These are phyloP conservation scores for Gryllus bimaculatus DNA, from an alignment of 1,140 invertebrate genomes.

Conservation along the genomic window DNA sequence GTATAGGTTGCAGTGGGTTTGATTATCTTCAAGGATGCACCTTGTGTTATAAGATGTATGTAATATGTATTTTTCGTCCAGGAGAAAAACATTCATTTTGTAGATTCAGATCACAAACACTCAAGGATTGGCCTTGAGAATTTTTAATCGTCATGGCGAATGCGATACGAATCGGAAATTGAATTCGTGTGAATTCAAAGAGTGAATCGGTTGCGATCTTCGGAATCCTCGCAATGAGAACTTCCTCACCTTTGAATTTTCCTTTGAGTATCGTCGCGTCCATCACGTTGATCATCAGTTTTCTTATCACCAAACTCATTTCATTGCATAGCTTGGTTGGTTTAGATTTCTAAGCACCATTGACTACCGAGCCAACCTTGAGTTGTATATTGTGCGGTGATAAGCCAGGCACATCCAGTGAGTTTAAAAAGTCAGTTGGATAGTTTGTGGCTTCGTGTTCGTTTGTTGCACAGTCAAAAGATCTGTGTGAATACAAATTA, in stretches of 20 bases:
- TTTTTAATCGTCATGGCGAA: slow-evolving; percentile 49
- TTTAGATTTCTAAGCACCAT: slow-evolving; percentile 37
- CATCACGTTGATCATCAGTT: slow-evolving; percentile 32
- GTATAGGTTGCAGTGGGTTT: too few relatives aligned
- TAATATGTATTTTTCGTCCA: too few relatives aligned
- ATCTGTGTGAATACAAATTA: slow-evolving; percentile 26
- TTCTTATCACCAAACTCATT: slow-evolving; percentile 34
- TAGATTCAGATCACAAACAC: slow-evolving; percentile 32
- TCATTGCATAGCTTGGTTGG: slow-evolving; percentile 36
- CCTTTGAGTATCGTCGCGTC: slow-evolving; percentile 34
- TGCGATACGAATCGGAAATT: slow-evolving; percentile 40
- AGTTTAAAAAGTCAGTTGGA: slow-evolving; percentile 34
- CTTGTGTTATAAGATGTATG: too few relatives aligned
- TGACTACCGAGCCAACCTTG: slow-evolving; percentile 34
- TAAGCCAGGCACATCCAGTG: slow-evolving; percentile 30
- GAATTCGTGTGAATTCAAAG: slow-evolving; percentile 36
- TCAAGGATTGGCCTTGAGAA: slow-evolving; percentile 37
- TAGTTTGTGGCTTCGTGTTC: slow-evolving; percentile 30
- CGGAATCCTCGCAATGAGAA: slow-evolving; percentile 34
- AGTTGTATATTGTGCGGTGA: slow-evolving; percentile 31
- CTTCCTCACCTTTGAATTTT: slow-evolving; percentile 31
- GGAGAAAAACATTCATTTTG: slow-evolving; percentile 33
- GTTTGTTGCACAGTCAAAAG: slow-evolving; percentile 30
- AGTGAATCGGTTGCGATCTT: slow-evolving; percentile 28
- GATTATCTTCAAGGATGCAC: too few relatives aligned